A percentile compares a stretch with the other conserved stretches of the same genome.
Conservation (phyloP, 2,797 vertebrate species). For the Betta splendens region DNA sequence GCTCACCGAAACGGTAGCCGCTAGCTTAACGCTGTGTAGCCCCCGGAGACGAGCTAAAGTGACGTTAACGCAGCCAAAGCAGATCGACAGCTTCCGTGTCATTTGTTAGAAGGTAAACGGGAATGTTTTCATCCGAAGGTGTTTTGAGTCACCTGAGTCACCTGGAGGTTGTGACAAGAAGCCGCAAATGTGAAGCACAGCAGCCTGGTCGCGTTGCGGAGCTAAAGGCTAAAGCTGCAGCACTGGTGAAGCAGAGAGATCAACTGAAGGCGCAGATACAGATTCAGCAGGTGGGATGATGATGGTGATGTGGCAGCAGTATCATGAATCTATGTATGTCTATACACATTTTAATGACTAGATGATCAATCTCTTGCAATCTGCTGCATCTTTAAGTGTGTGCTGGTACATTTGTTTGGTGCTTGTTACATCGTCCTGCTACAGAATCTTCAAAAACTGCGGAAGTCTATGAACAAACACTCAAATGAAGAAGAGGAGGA, state of each 20-base stretch:
- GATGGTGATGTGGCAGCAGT: too few species aligned
- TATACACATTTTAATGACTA: too few species aligned
- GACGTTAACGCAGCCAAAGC: not conserved
- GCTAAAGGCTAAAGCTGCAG: slow-evolving; percentile 59
- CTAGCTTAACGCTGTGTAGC: not conserved
- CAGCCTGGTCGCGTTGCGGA: slow-evolving; percentile 51
- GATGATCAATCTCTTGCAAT: too few species aligned
- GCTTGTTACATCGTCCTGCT: not conserved
- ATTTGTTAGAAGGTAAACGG: not conserved
- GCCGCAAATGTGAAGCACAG: slow-evolving; percentile 22
- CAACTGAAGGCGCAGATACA: slow-evolving; percentile 75
- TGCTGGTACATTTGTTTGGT: not conserved
- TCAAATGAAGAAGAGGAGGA: slow-evolving; percentile 37
- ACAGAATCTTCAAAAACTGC: slow-evolving; percentile 63
- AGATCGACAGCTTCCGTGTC: fast-evolving
- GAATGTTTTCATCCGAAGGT: slow-evolving; percentile 63
- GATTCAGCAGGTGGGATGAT: slow-evolving; percentile 70
- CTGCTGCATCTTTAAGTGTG: not conserved
- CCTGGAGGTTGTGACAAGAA: slow-evolving; percentile 72
- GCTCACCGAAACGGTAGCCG: not conserved
- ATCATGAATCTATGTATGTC: too few species aligned
- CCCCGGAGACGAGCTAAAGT: slow-evolving; percentile 19
- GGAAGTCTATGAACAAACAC: slow-evolving; percentile 50
- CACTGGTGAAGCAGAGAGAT: slow-evolving; percentile 77
- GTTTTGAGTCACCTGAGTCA: slow-evolving; percentile 80